A percentile compares a stretch with the other conserved stretches of the same genome.
phyloP scores from a whole-genome alignment of 2,113 vertebrate species.

The Zosterops lateralis region DNA sequence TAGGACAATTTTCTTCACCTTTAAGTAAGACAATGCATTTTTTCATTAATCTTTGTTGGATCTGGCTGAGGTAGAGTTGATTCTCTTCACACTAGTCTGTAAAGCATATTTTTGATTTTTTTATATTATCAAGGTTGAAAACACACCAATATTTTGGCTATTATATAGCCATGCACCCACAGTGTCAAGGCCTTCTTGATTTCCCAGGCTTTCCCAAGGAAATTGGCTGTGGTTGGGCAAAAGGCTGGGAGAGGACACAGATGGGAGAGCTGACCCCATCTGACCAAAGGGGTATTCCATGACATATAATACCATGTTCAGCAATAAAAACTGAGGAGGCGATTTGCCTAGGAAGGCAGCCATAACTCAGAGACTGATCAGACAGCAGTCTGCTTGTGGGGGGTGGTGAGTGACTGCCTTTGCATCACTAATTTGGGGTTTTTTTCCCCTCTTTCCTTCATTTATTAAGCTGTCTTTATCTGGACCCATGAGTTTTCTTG shows the following conservation, averaged over 20 bases:
- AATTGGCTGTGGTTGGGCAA: not conserved
- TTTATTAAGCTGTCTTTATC: not conserved
- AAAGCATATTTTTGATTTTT: not conserved
- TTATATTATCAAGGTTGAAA: not conserved
- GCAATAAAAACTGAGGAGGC: not conserved
- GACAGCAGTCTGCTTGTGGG: not conserved
- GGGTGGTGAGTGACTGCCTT: not conserved
- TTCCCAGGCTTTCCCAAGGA: not conserved
- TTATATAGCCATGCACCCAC: not conserved
- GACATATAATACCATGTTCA: not conserved
- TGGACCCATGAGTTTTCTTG: not conserved
- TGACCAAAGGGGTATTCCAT: not conserved
- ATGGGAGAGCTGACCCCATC: not conserved
- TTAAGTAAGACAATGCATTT: conserved; percentile 20
- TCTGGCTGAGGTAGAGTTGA: not conserved
- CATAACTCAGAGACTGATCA: not conserved
- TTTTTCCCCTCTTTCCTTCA: not conserved
- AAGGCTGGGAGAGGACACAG: not conserved
- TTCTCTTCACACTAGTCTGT: not conserved
- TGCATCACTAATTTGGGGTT: accelerated
- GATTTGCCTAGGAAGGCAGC: not conserved
- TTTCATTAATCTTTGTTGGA: conserved; percentile 21
- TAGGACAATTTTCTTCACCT: not conserved
- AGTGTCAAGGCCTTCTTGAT: accelerated
- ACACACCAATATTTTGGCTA: not conserved